Evolutionary conservation across 2,888 invertebrate genomes (phyloP), one percentile per base, ranked within the genome.

Genomic region (Eucera pruinosa): DNA sequence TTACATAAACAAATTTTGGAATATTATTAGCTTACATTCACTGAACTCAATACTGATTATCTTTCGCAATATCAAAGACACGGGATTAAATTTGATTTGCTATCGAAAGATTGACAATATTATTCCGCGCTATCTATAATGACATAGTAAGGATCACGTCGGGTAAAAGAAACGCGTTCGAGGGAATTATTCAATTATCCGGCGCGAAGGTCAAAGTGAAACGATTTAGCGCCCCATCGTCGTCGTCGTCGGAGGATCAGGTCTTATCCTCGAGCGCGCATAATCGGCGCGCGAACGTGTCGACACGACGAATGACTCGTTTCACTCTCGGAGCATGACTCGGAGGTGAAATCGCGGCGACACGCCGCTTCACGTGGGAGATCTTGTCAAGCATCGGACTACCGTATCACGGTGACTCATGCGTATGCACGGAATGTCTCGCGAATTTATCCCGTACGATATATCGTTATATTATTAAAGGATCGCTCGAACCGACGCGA

Each of bases 281-380:
- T 71, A 57, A 71, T 67, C 57, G 67, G 64, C 65, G 67, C 66
- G 65, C 82, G 64, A 61, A 79, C 74, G 83, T 68, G 68, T 77
- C 66, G 70, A 72, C 66, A 57, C 66, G 61, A 67, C 70, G 70
- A 76, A 71, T 68, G 83, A 72, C 74, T 74, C 62, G 82, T 72
- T 78, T 80, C 78, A 69, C 80, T 77, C 48, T 72, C 36, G 15
- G 58, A 25, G 52, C 71, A 62, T 48, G 73, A 68, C 41, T 48
- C 41, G 41, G 43, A 60, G 74, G 83, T 80, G 82, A 83, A 80
- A 83, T 78, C 68, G 83, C 57, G 65, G 36, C 67, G 73, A 52
- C 62, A 64, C 68, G 47, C 45, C 55, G 48, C 66, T 58, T 71
- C 73, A 80, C 80, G 73, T 76, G 79, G 79, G 73, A 73, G 79